Conservation (phyloP, 2,797 vertebrate species). For the Microctenopoma lineatum region DNA sequence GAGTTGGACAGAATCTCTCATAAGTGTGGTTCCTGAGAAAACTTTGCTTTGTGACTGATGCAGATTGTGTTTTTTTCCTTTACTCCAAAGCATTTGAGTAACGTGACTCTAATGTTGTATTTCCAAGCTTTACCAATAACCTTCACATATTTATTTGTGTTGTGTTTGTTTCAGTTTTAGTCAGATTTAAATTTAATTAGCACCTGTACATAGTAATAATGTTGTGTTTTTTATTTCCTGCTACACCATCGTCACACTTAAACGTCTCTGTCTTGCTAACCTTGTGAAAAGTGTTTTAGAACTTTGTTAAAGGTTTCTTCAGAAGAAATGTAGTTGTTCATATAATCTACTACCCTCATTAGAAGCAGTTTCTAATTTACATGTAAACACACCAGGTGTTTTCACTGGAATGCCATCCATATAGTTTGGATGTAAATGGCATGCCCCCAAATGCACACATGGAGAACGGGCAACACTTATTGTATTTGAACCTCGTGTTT, state of each 20-base stretch:
- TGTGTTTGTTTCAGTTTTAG: conserved; percentile 19
- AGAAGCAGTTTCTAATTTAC: conserved; percentile 21
- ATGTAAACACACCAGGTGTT: conserved; percentile 24
- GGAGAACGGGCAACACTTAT: neutral
- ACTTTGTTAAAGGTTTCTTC: neutral
- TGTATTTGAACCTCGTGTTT: neutral
- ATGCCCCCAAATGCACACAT: neutral
- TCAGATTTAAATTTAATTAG: conserved; percentile 6
- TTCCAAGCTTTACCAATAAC: conserved; percentile 24
- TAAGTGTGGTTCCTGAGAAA: no score
- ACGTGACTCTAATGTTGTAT: neutral
- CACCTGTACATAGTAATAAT: neutral
- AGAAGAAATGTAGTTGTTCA: neutral
- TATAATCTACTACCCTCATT: neutral
- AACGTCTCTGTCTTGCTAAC: neutral
- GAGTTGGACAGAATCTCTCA: no score
- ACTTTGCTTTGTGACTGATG: no score
- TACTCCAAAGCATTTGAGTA: neutral
- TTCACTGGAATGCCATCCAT: neutral
- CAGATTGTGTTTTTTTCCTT: neutral
- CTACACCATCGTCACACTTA: neutral
- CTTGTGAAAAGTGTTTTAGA: neutral
- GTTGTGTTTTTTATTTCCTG: neutral
- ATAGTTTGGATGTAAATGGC: conserved; percentile 1
- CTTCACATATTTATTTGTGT: conserved; percentile 13